phyloP scores from a whole-genome alignment of 2,113 vertebrate species.

The Paramormyrops kingsleyae region DNA sequence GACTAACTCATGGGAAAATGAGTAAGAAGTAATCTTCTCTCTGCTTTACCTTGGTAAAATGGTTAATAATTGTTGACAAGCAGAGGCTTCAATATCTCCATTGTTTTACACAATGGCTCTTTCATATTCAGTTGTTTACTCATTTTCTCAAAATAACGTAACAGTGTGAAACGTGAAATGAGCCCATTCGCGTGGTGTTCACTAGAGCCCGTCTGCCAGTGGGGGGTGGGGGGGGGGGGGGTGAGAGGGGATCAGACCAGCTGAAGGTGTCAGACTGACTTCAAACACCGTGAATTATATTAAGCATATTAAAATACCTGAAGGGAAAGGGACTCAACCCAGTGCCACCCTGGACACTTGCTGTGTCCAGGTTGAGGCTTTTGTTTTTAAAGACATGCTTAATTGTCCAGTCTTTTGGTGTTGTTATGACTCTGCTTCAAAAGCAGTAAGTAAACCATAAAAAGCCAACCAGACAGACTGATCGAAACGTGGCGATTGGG shows the following conservation, averaged over 20 bases:
- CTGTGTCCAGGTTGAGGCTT: not conserved
- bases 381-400: not conserved
- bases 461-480: not conserved
- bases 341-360: not conserved
- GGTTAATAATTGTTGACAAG: not conserved
- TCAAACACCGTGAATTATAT: conserved; percentile 1
- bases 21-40: not conserved
- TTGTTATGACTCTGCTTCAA: not conserved
- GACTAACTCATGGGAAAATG: not conserved
- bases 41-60: not conserved
- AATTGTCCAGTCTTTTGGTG: not conserved
- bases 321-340: not conserved
- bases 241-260: not conserved
- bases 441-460: not conserved
- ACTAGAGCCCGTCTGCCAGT: not conserved
- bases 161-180: not conserved
- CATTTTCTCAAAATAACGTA: conserved; percentile 3
- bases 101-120: not conserved
- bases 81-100: not conserved
- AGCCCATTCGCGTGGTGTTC: not conserved
- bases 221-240: not conserved
- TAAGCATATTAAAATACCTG: conserved; percentile 18
- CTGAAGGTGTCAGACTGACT: conserved; percentile 10
- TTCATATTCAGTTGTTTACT: not conserved
- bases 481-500: not conserved